Evolutionary conservation across 2,888 invertebrate species (phyloP).

Genomic region (Agrochola macilenta): DNA sequence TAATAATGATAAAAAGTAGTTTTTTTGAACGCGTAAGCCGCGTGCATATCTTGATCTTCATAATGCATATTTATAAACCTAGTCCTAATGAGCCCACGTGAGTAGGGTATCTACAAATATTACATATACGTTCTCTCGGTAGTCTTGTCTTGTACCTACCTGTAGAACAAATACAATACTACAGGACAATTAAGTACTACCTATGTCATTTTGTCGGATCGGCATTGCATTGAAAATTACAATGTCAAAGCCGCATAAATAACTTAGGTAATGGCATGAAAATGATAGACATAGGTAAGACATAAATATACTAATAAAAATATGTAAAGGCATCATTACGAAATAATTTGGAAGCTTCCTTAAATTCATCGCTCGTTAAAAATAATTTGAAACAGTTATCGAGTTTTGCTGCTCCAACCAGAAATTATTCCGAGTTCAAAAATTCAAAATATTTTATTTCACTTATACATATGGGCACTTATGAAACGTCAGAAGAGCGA

Average conservation of each 20-base stretch:
- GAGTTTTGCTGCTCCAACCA: slow-evolving; percentile 6
- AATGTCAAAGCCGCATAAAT: slow-evolving; percentile 27
- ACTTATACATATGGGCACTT: no score
- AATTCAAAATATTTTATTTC: no score
- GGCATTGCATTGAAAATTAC: slow-evolving; percentile 6
- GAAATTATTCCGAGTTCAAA: slow-evolving; percentile 4
- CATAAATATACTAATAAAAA: slow-evolving; percentile 1
- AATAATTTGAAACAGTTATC: slow-evolving; percentile 29
- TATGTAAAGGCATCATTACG: slow-evolving; percentile 7
- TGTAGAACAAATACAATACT: background rate
- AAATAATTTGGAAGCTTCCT: slow-evolving; percentile 16
- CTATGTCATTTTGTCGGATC: background rate
- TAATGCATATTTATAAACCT: background rate
- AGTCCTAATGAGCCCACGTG: background rate
- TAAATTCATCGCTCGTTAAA: slow-evolving; percentile 25
- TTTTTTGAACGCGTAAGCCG: background rate
- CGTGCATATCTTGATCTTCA: background rate
- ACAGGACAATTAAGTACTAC: background rate
- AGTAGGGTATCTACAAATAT: background rate
- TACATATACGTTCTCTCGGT: background rate
- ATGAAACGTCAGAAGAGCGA: background rate
- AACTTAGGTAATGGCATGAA: background rate
- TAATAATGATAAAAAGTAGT: background rate
- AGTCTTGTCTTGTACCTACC: background rate
- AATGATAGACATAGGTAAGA: slow-evolving; percentile 1